Evolutionary conservation across 1,140 invertebrate species (phyloP).

Genomic region (Drosophila arawakana): DNA sequence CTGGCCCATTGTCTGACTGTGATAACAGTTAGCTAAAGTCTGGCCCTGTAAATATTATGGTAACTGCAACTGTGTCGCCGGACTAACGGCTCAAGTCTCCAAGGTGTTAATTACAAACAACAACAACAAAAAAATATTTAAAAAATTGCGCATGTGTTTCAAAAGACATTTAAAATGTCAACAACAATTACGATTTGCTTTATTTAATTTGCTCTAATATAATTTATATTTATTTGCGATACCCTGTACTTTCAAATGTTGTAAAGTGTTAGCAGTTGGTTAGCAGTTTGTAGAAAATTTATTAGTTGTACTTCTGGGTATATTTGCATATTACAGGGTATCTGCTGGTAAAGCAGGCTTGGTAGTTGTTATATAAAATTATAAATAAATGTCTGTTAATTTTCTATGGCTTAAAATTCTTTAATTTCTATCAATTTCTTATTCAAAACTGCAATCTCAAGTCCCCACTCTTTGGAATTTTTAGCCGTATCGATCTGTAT

Average conservation of each 20-base stretch:
- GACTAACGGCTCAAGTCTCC: slow-evolving; percentile 23
- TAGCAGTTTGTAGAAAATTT: not conserved
- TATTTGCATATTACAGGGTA: slow-evolving; percentile 13
- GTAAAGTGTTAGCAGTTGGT: not conserved
- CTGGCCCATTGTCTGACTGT: slow-evolving; percentile 21
- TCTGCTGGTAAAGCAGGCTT: not conserved
- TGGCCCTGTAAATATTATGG: slow-evolving; percentile 29
- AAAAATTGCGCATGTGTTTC: slow-evolving; percentile 47
- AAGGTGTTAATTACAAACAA: slow-evolving; percentile 54
- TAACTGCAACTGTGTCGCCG: slow-evolving; percentile 14
- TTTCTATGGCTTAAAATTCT: too few relatives aligned
- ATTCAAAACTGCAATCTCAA: too few relatives aligned
- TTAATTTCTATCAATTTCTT: too few relatives aligned
- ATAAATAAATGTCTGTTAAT: too few relatives aligned
- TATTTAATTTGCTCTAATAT: slow-evolving; percentile 26
- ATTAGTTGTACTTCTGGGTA: not conserved
- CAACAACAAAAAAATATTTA: slow-evolving; percentile 29
- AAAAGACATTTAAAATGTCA: slow-evolving; percentile 33
- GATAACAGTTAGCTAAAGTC: slow-evolving; percentile 26
- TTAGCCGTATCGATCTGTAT: not conserved
- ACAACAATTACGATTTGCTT: slow-evolving; percentile 34
- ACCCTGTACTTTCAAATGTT: slow-evolving; percentile 4
- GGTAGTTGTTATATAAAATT: too few relatives aligned
- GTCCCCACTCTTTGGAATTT: too few relatives aligned
- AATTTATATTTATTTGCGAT: slow-evolving; percentile 20